Percentiles rank a stretch among this genome's conserved stretches.
These are phyloP conservation scores for Spodoptera litura DNA, from an alignment of 1,140 invertebrate genomes.

Conservation along the genomic window DNA sequence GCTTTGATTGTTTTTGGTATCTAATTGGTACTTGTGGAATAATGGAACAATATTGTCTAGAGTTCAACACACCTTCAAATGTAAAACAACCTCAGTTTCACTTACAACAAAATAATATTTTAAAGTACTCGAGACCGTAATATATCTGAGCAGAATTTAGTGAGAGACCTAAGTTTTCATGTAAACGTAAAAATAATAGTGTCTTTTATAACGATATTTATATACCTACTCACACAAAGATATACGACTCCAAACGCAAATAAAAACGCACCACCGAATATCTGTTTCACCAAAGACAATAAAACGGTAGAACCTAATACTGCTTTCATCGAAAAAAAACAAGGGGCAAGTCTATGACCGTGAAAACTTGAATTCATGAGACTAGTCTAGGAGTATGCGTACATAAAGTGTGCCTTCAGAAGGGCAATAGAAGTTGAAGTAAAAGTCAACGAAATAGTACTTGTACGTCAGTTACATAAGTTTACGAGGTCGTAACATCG, in stretches of 20 bases:
- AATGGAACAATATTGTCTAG: too few relatives aligned
- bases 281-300: neutral
- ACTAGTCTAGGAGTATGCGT: neutral
- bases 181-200: too few relatives aligned
- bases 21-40: too few relatives aligned
- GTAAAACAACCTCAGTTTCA: too few relatives aligned
- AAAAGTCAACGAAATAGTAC: slow-evolving; percentile 62
- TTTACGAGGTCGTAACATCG: slow-evolving; percentile 64
- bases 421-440: slow-evolving; percentile 55
- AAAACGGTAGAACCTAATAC: slow-evolving; percentile 22
- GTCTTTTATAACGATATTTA: too few relatives aligned
- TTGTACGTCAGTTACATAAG: slow-evolving; percentile 59
- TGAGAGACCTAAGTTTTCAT: too few relatives aligned
- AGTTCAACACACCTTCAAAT: too few relatives aligned
- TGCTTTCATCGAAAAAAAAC: neutral
- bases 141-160: too few relatives aligned
- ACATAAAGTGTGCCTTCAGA: slow-evolving; percentile 29
- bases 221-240: neutral
- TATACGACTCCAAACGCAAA: neutral
- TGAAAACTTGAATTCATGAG: slow-evolving; percentile 38
- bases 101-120: too few relatives aligned
- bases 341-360: neutral
- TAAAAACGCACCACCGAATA: neutral
- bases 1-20: too few relatives aligned
- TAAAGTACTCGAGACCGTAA: too few relatives aligned